Conservation (phyloP, 2,113 vertebrate genomes). For the Tringa solitaria region DNA sequence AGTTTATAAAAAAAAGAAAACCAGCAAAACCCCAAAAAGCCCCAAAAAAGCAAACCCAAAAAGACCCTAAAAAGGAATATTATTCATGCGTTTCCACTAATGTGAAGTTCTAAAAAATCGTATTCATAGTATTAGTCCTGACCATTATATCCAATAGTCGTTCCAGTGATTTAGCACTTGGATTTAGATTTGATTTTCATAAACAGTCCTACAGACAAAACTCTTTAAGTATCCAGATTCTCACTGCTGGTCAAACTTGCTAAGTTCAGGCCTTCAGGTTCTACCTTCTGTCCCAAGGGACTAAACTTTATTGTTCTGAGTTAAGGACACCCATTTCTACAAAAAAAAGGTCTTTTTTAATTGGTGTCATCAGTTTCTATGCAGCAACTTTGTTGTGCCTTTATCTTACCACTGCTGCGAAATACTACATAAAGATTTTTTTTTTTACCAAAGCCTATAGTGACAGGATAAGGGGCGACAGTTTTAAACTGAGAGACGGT, state of each 20-base stretch:
- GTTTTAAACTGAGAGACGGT: neutral
- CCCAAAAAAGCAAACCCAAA: neutral
- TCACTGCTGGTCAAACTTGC: neutral
- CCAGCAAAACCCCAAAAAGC: too few relatives aligned
- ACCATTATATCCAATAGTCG: neutral
- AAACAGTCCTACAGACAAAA: neutral
- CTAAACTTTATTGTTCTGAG: neutral
- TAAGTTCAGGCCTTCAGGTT: neutral
- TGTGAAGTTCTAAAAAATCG: neutral
- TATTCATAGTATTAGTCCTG: neutral
- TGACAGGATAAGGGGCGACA: neutral
- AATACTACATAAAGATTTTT: neutral
- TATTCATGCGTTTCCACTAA: neutral
- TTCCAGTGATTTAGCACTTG: neutral
- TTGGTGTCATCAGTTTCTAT: neutral
- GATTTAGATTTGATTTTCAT: neutral
- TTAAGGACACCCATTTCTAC: neutral
- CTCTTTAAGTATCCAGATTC: neutral
- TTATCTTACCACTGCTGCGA: neutral
- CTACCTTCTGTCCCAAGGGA: neutral
- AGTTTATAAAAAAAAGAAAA: too few relatives aligned
- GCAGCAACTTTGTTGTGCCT: neutral
- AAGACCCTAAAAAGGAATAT: neutral
- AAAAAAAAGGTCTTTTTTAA: neutral
- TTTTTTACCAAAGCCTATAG: neutral